Base-by-base conservation (phyloP, 2,797 vertebrate species). In the Pempheris klunzingeri region DNA sequence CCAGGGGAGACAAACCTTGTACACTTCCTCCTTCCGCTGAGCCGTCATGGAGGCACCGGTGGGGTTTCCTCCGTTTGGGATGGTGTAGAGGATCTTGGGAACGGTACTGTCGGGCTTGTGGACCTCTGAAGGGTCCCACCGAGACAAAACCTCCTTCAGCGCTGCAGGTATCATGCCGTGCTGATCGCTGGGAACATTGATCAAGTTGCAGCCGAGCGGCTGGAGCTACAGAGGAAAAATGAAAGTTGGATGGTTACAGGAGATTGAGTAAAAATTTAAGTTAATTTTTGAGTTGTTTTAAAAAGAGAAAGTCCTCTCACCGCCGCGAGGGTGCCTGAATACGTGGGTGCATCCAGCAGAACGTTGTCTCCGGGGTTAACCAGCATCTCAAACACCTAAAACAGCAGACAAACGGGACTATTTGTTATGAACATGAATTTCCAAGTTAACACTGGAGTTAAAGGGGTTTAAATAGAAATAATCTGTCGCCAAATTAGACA, bases 341-440 rank as follows among this genome's bases (percentile, higher is more conserved):
- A 99, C 0, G 96, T 95, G 13, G 97, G 97, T 1, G 96, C 92
- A 69, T 97, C 97, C 54, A 99, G 71, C 57, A 99, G 96, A 53
- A 99, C 79, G 17, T 95, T 97, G 87, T 99, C 98, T 68, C 97
- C 97, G 10, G 95, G 96, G 89, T 84, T 96, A 79, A 98, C 87
- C 47, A 98, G 93, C 98, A 99, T 99, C 93, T 99, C 97, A 89
- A 99, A 99, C 49, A 96, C 92, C 98, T 99, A 62, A 4, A 78
- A 15, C 26, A 15, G 58, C 0, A 36, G 26, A 49, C 36, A 52
- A 11, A 68, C 3, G 10, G 20, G 20, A 20, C 0, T 12, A 32
- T 32, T 32, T 32, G 30, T 32, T 32, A 15, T 5, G 62, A 13
- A 20, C 7, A 68, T 5, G 3, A n/a, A n/a, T n/a, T n/a, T n/a